A percentile compares a stretch with the other conserved stretches of the same genome.
Evolutionary conservation across 2,113 vertebrate genomes (phyloP).

Genomic region (Xiphias gladius): DNA sequence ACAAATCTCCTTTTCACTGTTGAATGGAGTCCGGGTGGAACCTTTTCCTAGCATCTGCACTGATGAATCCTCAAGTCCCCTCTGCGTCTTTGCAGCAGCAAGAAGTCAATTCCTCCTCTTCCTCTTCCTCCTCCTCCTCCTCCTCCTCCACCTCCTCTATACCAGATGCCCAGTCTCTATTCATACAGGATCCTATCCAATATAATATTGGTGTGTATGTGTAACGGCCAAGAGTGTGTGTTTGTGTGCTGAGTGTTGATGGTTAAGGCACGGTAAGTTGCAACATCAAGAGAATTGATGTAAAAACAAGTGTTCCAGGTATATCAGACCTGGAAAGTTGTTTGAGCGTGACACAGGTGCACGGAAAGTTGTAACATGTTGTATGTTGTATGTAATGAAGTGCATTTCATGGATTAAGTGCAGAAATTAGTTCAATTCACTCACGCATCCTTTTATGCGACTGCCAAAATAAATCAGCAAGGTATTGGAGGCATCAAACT

Average conservation of each 20-base stretch:
- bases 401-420: not conserved
- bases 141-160: slow-evolving; percentile 1
- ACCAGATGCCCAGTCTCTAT: slow-evolving; percentile 14
- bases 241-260: slow-evolving; percentile 1
- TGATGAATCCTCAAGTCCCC: slow-evolving; percentile 48
- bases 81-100: slow-evolving; percentile 15
- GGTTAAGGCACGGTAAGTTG: slow-evolving; percentile 5
- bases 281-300: not conserved
- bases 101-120: slow-evolving; percentile 23
- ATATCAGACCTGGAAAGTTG: slow-evolving; percentile 1
- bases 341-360: not conserved
- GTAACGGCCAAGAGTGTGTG: slow-evolving; percentile 4
- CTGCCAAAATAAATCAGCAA: slow-evolving; percentile 1
- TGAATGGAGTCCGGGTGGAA: slow-evolving; percentile 19
- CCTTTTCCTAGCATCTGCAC: slow-evolving; percentile 24
- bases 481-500: not conserved
- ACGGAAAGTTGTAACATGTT: slow-evolving; percentile 7
- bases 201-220: slow-evolving; percentile 20
- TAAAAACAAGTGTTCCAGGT: not conserved
- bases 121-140: not conserved
- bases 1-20: slow-evolving; percentile 4
- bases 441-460: not conserved
- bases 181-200: slow-evolving; percentile 3
- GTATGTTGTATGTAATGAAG: not conserved
- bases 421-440: not conserved